Evolutionary conservation across 2,888 invertebrate genomes (phyloP).

Genomic region (Lasius platythorax): DNA sequence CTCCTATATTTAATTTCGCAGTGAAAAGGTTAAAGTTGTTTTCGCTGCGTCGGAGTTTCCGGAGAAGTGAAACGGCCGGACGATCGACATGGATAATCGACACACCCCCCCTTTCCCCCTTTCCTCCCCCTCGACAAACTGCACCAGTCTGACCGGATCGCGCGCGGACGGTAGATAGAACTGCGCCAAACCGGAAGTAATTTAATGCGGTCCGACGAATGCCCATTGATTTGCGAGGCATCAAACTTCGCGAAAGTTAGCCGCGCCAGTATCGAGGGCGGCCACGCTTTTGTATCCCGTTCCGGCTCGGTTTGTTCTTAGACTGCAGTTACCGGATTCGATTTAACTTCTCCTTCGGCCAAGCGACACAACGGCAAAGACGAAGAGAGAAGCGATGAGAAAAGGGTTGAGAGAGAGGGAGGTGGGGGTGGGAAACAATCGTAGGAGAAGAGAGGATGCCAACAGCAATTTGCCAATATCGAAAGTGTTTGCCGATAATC

Average conservation of each 20-base stretch:
- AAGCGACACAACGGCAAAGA: slow-evolving; percentile 63
- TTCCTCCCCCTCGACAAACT: not conserved
- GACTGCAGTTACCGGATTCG: slow-evolving; percentile 83
- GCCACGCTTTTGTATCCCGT: slow-evolving; percentile 58
- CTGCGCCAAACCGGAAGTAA: slow-evolving; percentile 71
- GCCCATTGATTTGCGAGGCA: slow-evolving; percentile 80
- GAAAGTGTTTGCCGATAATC: slow-evolving; percentile 80
- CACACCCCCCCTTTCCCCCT: slow-evolving; percentile 15
- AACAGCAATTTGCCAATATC: slow-evolving; percentile 80
- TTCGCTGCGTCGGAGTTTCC: slow-evolving; percentile 41
- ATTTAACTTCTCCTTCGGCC: slow-evolving; percentile 82
- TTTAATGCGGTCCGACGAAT: slow-evolving; percentile 79
- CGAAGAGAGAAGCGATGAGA: slow-evolving; percentile 55
- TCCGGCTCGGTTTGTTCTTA: slow-evolving; percentile 79
- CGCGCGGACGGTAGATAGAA: slow-evolving; percentile 27
- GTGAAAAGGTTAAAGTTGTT: slow-evolving; percentile 38
- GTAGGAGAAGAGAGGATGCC: slow-evolving; percentile 35
- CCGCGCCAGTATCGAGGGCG: slow-evolving; percentile 73
- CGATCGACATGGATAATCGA: slow-evolving; percentile 48
- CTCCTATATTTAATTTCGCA: slow-evolving; percentile 38
- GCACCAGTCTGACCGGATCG: slow-evolving; percentile 1
- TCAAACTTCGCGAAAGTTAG: slow-evolving; percentile 77
- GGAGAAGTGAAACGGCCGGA: slow-evolving; percentile 15
- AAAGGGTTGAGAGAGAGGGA: slow-evolving; percentile 54
- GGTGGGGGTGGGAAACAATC: no score